Evolutionary conservation across 2,888 invertebrate genomes (phyloP), one percentile per base, ranked within the genome.

Genomic region (Onchidella celtica): DNA sequence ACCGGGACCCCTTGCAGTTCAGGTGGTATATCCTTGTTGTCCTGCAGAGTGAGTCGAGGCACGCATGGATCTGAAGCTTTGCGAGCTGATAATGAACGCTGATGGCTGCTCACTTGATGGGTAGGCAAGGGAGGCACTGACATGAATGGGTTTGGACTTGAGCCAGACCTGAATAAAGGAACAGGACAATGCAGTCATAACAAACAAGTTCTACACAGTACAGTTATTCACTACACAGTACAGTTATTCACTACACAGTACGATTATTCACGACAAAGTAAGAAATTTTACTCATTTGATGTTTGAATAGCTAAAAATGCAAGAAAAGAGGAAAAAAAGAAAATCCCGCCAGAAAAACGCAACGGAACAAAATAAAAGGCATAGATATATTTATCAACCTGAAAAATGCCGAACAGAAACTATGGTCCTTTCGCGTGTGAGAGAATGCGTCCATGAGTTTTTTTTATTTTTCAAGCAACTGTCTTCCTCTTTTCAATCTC

Each of bases 1-100:
- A 96, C 96, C 0, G 96, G 96, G 1, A 95, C 95, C 0, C 95
- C 95, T 27, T 94, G 94, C 80, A 95, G 93, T 89, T 95, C 95
- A 0, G 94, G 93, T 1, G 92, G 90, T 1, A 91, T 84, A 14
- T 88, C 87, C 57, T 74, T 73, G 59, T 80, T 73, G 65, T 84
- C 85, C 40, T 82, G 74, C 32, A 82, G 66, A 14, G 82, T 77
- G n/a, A 81, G 73, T 14, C 83, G 77, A 1, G 80, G 57, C 40
- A 84, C 29, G 40, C 84, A 80, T 0, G 83, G 84, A 38, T 85
- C 85, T 11, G 84, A 81, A 9, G 75, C 80, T 38, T 85, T 84
- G 27, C 85, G 79, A 3, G 61, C 66, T 24, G 80, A 76, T 27
- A 81, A 21, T 17, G 76, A 69, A n/a, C 76, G 34, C 34, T 75